Conservation (phyloP, 2,113 vertebrate genomes). For the Lontra canadensis region DNA sequence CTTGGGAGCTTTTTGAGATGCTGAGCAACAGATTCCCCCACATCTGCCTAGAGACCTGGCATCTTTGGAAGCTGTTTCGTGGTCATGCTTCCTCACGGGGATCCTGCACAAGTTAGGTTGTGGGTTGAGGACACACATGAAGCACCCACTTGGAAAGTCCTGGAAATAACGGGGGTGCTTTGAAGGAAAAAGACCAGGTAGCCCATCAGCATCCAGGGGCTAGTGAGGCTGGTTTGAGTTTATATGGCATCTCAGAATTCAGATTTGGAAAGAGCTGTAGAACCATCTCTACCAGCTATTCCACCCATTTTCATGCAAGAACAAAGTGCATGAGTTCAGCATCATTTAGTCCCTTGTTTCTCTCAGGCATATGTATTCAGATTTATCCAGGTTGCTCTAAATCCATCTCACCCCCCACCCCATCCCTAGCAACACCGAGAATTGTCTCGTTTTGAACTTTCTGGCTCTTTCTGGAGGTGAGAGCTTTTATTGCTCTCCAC, state of each 20-base stretch:
- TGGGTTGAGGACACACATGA: background rate
- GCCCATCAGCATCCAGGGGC: background rate
- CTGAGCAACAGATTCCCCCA: background rate
- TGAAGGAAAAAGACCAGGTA: background rate
- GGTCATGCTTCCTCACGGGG: background rate
- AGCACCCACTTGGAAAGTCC: background rate
- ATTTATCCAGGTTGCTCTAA: background rate
- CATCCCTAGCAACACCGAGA: background rate
- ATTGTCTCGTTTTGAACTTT: background rate
- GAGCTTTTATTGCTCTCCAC: slow-evolving; percentile 25
- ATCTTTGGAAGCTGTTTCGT: background rate
- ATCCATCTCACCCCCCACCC: background rate
- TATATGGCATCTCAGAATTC: background rate
- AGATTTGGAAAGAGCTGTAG: background rate
- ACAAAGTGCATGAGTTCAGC: background rate
- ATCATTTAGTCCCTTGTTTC: background rate
- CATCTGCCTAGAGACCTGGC: background rate
- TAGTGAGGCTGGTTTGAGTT: background rate
- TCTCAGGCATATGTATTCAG: background rate
- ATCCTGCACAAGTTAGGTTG: background rate
- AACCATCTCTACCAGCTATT: background rate
- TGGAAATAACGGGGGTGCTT: background rate
- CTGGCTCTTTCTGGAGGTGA: background rate
- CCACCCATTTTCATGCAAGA: background rate
- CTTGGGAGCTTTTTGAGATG: background rate